phyloP scores from a whole-genome alignment of 2,888 invertebrate species.

The Lydus trimaculatus region DNA sequence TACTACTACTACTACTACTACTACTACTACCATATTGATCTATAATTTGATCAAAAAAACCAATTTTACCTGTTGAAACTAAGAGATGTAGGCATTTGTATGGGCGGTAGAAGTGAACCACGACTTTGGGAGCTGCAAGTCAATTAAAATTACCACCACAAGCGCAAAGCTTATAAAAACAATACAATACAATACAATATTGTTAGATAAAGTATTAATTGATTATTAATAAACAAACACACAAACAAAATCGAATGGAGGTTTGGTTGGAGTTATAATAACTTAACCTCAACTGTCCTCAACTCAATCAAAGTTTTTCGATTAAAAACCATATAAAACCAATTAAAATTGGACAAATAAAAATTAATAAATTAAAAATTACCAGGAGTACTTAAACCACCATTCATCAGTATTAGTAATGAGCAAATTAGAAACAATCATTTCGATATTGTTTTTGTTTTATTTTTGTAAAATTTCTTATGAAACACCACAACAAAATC shows the following conservation, averaged over 20 bases:
- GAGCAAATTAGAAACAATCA: conserved; percentile 48
- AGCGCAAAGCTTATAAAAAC: conserved; percentile 32
- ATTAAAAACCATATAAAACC: conserved; percentile 20
- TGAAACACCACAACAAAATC: too few species aligned
- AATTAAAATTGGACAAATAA: conserved; percentile 11
- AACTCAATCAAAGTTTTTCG: conserved; percentile 20
- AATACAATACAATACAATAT: conserved; percentile 34
- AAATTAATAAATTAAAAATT: conserved; percentile 29
- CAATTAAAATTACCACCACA: conserved; percentile 45
- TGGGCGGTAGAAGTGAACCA: conserved; percentile 65
- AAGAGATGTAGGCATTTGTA: conserved; percentile 66
- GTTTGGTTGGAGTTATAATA: background rate
- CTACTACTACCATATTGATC: background rate
- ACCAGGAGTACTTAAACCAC: conserved; percentile 54
- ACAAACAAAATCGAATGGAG: background rate
- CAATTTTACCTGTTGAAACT: conserved; percentile 67
- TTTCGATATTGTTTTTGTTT: conserved; percentile 32
- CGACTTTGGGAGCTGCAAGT: conserved; percentile 55
- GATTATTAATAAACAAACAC: background rate
- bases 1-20: too few species aligned
- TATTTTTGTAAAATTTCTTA: too few species aligned
- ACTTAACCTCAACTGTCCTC: conserved; percentile 24
- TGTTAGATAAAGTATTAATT: background rate
- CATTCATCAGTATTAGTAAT: conserved; percentile 49
- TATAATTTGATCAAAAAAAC: background rate